Conservation (phyloP, 30 jellyfish, hydroid and myxozoan genomes). For the Phacellophora camtschatica region DNA sequence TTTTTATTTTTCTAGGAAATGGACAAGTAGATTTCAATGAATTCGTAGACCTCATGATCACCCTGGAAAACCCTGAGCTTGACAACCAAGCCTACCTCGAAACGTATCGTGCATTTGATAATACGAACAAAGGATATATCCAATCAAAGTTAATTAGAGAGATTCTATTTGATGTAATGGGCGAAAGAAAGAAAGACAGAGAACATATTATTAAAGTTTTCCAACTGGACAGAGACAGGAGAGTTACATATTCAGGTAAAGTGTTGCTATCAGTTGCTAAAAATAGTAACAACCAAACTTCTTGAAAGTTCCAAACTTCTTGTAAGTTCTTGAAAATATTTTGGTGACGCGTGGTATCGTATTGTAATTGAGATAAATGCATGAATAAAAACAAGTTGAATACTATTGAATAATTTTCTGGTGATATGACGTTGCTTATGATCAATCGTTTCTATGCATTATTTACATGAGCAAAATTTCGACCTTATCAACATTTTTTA, state of each 20-base stretch:
- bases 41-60: constrained; percentile 61
- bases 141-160: constrained; percentile 28
- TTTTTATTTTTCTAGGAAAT: constrained; percentile 28
- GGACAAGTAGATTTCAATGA: constrained; percentile 76
- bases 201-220: constrained; percentile 32
- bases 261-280: background rate
- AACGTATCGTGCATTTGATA: constrained; percentile 55
- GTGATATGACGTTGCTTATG: too few relatives aligned
- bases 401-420: too few relatives aligned
- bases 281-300: background rate
- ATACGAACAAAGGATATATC: constrained; percentile 50
- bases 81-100: constrained; percentile 30
- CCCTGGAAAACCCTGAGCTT: constrained; percentile 30
- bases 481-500: too few relatives aligned
- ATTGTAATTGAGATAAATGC: too few relatives aligned
- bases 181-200: constrained; percentile 34
- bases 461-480: too few relatives aligned
- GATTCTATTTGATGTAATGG: constrained; percentile 29
- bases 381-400: too few relatives aligned
- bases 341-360: too few relatives aligned
- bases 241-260: constrained; percentile 29
- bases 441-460: too few relatives aligned
- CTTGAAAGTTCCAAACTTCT: background rate
- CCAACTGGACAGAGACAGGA: constrained; percentile 30
- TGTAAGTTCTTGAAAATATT: background rate